Evolutionary conservation across 2,113 vertebrate species (phyloP), one percentile per base, ranked within the genome.

Genomic region (Urocynchramus pylzowi): DNA sequence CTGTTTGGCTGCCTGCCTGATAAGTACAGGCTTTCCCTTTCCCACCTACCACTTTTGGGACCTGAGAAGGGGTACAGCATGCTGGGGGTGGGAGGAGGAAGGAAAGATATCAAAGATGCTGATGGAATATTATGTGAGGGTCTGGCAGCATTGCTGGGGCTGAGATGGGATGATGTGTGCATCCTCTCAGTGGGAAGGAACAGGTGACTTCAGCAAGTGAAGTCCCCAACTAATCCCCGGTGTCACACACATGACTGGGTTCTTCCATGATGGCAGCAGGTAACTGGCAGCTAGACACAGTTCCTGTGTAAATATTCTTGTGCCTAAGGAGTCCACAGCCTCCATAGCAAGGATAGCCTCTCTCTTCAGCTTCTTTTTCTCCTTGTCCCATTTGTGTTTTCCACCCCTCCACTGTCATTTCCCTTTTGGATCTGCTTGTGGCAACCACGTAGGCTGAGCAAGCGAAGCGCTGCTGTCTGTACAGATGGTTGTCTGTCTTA

Each of bases 401-500:
- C 52, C 20, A 54, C 68, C 41, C 44, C 24, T 94, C 50, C 42
- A 1, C 67, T 77, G 26, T 47, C 30, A 20, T 76, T 83, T 85
- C 54, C 75, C 75, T 88, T 71, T 71, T 68, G 56, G 52, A 53
- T 81, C 53, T 53, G 42, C 76, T 77, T 52, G 23, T 70, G 80
- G 78, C 49, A 77, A 31, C 35, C 6, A 44, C 0, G 23, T 87
- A 42, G 87, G 81, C 91, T 91, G 93, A 68, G 27, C 4, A 18
- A 80, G 50, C 16, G 21, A 11, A 24, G 15, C 16, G 0, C 31
- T 41, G 53, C 91, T 35, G 45, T 27, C 67, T 49, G 57, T 87
- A 45, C 89, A 91, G 87, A 85, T 76, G 78, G 77, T 4, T 84
- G 77, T 42, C 84, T 71, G 65, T 56, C 78, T 82, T 95, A 54